Conservation (phyloP, 1,140 invertebrate genomes). For the Campoletis sonorensis region DNA sequence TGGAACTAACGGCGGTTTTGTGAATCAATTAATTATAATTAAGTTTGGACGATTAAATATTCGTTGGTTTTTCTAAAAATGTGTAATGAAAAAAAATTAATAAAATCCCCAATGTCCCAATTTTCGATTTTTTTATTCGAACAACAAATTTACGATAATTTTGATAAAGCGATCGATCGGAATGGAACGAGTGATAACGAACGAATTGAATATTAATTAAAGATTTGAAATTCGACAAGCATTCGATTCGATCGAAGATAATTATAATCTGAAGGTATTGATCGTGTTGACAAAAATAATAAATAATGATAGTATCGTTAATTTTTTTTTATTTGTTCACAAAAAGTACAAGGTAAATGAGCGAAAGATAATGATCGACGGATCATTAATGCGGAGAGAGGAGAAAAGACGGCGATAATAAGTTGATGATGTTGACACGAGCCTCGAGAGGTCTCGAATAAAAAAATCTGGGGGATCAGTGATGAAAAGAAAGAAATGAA, state of each 20-base stretch:
- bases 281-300: background rate
- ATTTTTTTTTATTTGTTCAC: background rate
- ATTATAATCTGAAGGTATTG: background rate
- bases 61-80: too few relatives aligned
- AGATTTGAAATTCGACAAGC: background rate
- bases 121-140: too few relatives aligned
- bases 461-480: background rate
- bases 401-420: background rate
- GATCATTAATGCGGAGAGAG: background rate
- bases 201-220: background rate
- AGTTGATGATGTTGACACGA: constrained; percentile 6
- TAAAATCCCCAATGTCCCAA: too few relatives aligned
- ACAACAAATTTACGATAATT: too few relatives aligned
- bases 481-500: background rate
- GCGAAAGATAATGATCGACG: background rate
- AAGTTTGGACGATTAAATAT: too few relatives aligned
- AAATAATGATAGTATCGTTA: background rate
- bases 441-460: background rate
- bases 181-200: background rate
- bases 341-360: background rate
- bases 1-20: too few relatives aligned
- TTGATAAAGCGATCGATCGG: background rate
- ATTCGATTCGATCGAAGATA: background rate
- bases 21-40: too few relatives aligned
- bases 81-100: too few relatives aligned